A percentile compares a stretch with the other conserved stretches of the same genome.
Conservation (phyloP, 1,140 invertebrate genomes). For the Drusus annulatus region DNA sequence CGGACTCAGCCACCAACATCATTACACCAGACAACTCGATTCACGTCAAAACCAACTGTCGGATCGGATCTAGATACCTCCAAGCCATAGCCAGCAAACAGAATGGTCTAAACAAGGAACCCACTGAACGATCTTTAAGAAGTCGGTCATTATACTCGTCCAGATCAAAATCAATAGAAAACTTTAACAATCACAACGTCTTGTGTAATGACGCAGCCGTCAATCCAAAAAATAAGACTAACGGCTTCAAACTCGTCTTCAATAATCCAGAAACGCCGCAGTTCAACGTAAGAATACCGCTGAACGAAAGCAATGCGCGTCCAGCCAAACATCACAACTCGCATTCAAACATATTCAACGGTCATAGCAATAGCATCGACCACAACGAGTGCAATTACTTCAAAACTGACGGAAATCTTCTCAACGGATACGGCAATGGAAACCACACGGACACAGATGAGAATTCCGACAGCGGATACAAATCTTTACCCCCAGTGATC, state of each 20-base stretch:
- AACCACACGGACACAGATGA: conserved; percentile 70
- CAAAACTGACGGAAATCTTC: conserved; percentile 62
- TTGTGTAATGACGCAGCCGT: neutral
- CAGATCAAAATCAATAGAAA: conserved; percentile 69
- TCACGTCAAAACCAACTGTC: conserved; percentile 63
- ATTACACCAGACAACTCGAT: conserved; percentile 26
- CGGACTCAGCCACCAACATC: neutral
- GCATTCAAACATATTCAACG: conserved; percentile 67
- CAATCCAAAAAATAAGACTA: conserved; percentile 3
- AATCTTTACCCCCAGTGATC: conserved; percentile 69
- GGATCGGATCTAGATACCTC: conserved; percentile 68
- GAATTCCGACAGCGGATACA: conserved; percentile 70
- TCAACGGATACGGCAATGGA: conserved; percentile 66
- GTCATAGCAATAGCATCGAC: conserved; percentile 60
- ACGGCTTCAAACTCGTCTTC: conserved; percentile 23
- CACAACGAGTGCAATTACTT: conserved; percentile 61
- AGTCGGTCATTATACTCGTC: conserved; percentile 62
- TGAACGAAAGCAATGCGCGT: conserved; percentile 61
- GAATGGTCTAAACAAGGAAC: conserved; percentile 62
- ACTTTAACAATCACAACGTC: conserved; percentile 61
- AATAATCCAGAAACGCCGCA: conserved; percentile 21
- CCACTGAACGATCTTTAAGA: conserved; percentile 62
- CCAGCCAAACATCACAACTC: conserved; percentile 69
- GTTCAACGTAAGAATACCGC: conserved; percentile 57
- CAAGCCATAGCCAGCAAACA: conserved; percentile 65